Evolutionary conservation across 1,140 invertebrate genomes (phyloP), one percentile per base, ranked within the genome.

Genomic region (Leptonema lineaticorne): DNA sequence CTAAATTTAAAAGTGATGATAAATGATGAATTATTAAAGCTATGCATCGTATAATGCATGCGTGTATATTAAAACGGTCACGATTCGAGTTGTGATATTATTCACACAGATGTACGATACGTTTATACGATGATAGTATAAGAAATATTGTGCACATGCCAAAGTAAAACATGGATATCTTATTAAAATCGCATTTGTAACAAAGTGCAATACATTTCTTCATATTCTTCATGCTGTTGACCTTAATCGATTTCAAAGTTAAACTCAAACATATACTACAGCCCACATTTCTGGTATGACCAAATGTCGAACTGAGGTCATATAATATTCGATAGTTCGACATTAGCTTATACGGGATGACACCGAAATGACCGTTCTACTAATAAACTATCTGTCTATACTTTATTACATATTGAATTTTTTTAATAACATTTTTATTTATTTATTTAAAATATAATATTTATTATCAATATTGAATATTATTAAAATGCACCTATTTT

Each of bases 181-280:
- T 63, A 63, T 63, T 63, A 63, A 63, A 63, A 63, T 48, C 62
- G 41, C 62, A 48, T 63, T 63, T 63, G 62, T 41, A 27, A 29
- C 26, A 63, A 63, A 63, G 46, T 48, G 46, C 50, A 53, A 24
- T 20, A 20, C 16, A 56, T n/a, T 60, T 45, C 46, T 48, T 48
- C 46, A 48, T 41, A 29, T 26, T 37, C 22, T 14, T 48, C 33
- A 11, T 9, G 8, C 45, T 4, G 16, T 26, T 63, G 62, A 41
- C 62, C 62, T 63, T 63, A 63, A 63, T 63, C 62, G 62, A 29
- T 63, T 63, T 48, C 24, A 6, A 28, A 63, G 62, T 27, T 45
- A 63, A 46, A 45, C 48, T 46, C 37, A 63, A 28, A 29, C 24
- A n/a, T 27, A 63, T 9, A 53, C 11, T n/a, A 50, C 50, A 26